Percentiles rank a stretch among this genome's conserved stretches.
Conservation (phyloP, 2,113 vertebrate species). For the Zosterops pallidus region DNA sequence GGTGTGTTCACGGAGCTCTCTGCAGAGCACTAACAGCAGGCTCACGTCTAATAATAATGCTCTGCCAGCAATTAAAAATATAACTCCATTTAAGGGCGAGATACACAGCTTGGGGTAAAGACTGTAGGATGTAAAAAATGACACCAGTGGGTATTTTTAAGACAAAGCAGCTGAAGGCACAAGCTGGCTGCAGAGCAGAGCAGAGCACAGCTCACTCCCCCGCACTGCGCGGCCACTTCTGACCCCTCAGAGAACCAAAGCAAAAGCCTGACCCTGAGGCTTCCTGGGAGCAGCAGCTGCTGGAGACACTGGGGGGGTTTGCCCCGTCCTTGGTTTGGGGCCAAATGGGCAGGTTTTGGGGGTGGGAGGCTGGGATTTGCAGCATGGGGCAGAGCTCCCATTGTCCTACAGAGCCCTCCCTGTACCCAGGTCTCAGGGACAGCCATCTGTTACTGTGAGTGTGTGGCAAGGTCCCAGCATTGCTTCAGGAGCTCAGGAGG, state of each 20-base stretch:
- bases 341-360: background rate
- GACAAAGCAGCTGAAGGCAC: constrained; percentile 44
- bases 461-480: accelerated
- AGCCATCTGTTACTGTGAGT: background rate
- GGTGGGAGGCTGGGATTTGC: background rate
- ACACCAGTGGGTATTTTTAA: constrained; percentile 64
- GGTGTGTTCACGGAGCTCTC: background rate
- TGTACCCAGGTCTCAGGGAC: background rate
- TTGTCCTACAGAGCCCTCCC: background rate
- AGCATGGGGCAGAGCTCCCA: accelerated
- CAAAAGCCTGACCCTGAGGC: accelerated
- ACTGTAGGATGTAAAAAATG: constrained; percentile 55
- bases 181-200: background rate
- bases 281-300: background rate
- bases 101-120: constrained; percentile 48
- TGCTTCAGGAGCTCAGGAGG: background rate
- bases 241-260: background rate
- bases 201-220: background rate
- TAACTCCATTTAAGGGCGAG: constrained; percentile 55
- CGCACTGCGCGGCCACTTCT: accelerated
- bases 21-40: background rate
- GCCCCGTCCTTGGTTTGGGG: background rate
- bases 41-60: constrained; percentile 18
- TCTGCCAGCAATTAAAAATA: constrained; percentile 55
- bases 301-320: background rate